These are phyloP conservation scores for Bombus pyrosoma DNA, from an alignment of 1,140 invertebrate genomes.

Conservation along the genomic window DNA sequence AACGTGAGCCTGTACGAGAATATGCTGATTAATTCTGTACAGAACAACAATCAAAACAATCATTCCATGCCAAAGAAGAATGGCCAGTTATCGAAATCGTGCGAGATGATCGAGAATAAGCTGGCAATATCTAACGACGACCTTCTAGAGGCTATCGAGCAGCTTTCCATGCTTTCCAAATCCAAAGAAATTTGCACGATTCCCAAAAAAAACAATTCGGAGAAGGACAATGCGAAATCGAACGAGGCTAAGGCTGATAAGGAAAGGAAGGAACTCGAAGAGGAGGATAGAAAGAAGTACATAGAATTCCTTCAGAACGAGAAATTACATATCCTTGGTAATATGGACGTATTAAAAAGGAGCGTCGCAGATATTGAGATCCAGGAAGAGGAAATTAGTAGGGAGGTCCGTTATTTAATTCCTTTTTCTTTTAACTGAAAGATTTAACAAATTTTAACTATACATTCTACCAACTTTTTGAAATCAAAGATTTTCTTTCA, in stretches of 20 bases:
- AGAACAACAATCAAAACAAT: conserved; percentile 67
- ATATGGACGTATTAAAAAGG: conserved; percentile 85
- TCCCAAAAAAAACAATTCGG: conserved; percentile 80
- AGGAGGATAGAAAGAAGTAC: conserved; percentile 78
- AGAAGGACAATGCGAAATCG: conserved; percentile 80
- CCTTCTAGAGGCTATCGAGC: conserved; percentile 80
- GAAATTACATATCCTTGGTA: conserved; percentile 78
- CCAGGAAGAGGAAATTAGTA: conserved; percentile 91
- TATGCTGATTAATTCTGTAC: conserved; percentile 47
- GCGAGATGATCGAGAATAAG: conserved; percentile 81
- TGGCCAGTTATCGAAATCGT: conserved; percentile 66
- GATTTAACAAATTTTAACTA: neutral
- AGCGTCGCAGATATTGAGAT: conserved; percentile 91
- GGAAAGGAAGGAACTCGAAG: conserved; percentile 70
- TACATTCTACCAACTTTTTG: neutral
- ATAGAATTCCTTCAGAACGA: conserved; percentile 80
- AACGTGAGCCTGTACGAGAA: conserved; percentile 79
- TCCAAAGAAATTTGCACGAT: conserved; percentile 72
- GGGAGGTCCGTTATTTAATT: conserved; percentile 85
- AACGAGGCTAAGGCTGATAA: conserved; percentile 83
- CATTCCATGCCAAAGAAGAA: conserved; percentile 69
- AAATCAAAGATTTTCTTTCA: too few species aligned
- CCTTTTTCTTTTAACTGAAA: neutral
- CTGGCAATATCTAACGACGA: conserved; percentile 82
- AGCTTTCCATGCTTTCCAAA: conserved; percentile 78